Percentiles rank a stretch among this genome's conserved stretches.
These are phyloP conservation scores for Ramphastos sulfuratus DNA, from an alignment of 2,113 vertebrate genomes.

Conservation along the genomic window DNA sequence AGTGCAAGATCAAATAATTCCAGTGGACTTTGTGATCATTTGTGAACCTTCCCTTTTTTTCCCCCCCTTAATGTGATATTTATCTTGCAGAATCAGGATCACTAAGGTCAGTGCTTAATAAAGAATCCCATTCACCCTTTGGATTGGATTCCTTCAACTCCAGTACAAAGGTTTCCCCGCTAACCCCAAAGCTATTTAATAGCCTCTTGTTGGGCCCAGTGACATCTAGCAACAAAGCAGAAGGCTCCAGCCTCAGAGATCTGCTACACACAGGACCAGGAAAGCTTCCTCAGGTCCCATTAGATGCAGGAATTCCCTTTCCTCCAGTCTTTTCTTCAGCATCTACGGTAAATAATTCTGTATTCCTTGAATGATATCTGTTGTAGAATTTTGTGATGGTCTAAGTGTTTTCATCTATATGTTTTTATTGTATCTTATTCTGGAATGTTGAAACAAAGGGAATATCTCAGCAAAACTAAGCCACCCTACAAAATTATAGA, in stretches of 20 bases:
- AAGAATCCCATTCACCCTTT: constrained; percentile 90
- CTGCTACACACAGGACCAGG: constrained; percentile 95
- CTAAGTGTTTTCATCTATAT: not conserved
- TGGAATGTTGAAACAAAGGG: not conserved
- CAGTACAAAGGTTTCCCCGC: constrained; percentile 86
- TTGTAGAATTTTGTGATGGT: not conserved
- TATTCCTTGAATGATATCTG: not conserved
- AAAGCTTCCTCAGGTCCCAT: constrained; percentile 88
- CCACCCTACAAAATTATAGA: not conserved
- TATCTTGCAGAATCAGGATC: constrained; percentile 85
- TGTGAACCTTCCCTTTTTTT: not conserved
- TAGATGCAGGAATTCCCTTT: constrained; percentile 91
- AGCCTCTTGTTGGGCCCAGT: constrained; percentile 91
- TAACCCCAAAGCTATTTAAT: constrained; percentile 94
- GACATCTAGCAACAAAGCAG: constrained; percentile 90
- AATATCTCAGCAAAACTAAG: not conserved
- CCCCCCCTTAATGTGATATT: not conserved
- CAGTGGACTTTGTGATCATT: not conserved
- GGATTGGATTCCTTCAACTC: constrained; percentile 93
- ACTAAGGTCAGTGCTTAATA: constrained; percentile 90
- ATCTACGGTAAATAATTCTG: constrained; percentile 80
- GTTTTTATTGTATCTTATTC: not conserved
- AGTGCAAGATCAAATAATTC: not conserved
- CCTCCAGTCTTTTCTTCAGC: constrained; percentile 93
- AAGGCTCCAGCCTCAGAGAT: constrained; percentile 96